phyloP scores from a whole-genome alignment of 2,113 vertebrate genomes.

The Pangasianodon gigas region DNA sequence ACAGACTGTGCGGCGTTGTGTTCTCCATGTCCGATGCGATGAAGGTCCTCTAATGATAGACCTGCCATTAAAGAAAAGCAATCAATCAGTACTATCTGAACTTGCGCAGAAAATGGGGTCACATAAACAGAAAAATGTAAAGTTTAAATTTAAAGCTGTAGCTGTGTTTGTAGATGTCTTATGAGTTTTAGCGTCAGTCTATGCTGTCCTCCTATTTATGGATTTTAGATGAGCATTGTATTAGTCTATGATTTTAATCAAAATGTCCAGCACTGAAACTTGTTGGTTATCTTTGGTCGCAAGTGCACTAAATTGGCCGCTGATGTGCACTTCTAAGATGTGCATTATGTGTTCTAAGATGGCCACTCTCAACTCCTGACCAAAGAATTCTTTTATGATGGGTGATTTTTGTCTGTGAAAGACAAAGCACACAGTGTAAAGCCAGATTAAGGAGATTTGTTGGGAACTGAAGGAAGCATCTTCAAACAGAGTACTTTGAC shows the following conservation, averaged over 20 bases:
- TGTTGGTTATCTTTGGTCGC: background rate
- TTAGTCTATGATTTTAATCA: background rate
- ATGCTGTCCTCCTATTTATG: background rate
- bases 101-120: background rate
- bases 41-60: background rate
- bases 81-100: background rate
- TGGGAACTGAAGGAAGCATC: too few relatives aligned
- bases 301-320: background rate
- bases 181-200: background rate
- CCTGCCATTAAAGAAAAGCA: background rate
- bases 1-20: background rate
- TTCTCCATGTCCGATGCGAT: background rate
- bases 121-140: background rate
- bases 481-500: background rate
- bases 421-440: too few relatives aligned
- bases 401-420: background rate
- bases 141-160: background rate
- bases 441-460: too few relatives aligned
- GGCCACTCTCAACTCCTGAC: background rate
- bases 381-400: background rate
- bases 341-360: background rate
- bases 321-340: too few relatives aligned
- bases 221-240: background rate
- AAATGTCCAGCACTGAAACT: background rate
- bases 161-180: background rate